These are phyloP conservation scores for Limnephilus rhombicus DNA, from an alignment of 2,888 invertebrate species.

Conservation along the genomic window DNA sequence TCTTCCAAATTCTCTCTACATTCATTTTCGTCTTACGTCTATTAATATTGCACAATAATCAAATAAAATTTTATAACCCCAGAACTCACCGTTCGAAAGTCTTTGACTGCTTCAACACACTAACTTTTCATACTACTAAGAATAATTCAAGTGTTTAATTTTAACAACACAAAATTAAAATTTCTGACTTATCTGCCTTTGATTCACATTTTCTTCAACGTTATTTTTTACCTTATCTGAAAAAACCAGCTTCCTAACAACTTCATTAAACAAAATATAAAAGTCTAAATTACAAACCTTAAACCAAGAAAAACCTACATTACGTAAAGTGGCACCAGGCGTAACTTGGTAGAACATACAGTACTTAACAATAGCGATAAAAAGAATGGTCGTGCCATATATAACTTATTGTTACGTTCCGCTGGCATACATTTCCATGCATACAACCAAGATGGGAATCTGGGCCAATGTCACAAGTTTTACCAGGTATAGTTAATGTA, in stretches of 20 bases:
- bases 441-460: constrained; percentile 8
- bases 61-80: too few species aligned
- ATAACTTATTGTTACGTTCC: background rate
- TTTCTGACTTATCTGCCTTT: background rate
- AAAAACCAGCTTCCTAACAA: background rate
- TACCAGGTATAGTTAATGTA: background rate
- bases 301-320: background rate
- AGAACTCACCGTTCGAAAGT: too few species aligned
- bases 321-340: background rate
- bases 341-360: background rate
- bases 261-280: background rate
- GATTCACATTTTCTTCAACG: background rate
- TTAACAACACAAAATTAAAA: background rate
- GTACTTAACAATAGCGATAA: background rate
- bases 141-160: too few species aligned
- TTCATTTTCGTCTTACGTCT: too few species aligned
- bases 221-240: background rate
- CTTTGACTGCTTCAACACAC: too few species aligned
- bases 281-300: background rate
- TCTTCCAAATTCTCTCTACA: too few species aligned
- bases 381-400: background rate
- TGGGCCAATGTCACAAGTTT: constrained; percentile 29
- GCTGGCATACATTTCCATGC: background rate
- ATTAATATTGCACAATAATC: too few species aligned
- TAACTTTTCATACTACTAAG: too few species aligned